Evolutionary conservation across 1,140 invertebrate species (phyloP).

Genomic region (Drosophila orosa): DNA sequence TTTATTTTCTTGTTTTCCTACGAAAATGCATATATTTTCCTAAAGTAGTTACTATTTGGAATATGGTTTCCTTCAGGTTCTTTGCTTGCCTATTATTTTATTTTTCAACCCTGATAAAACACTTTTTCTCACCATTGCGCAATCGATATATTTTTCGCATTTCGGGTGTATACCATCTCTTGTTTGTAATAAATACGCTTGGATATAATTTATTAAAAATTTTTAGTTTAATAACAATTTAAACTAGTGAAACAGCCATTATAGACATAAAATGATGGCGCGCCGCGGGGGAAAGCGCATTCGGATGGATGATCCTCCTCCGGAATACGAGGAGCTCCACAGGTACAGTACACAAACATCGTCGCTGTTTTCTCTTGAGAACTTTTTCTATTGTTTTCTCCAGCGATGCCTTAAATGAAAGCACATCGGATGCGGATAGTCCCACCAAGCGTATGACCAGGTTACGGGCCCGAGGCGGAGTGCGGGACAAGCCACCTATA

Average conservation of each 20-base stretch:
- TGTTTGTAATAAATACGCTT: conserved; percentile 11
- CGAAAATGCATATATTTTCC: not conserved
- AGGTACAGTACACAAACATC: conserved; percentile 26
- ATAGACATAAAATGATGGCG: conserved; percentile 87
- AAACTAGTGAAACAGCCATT: not conserved
- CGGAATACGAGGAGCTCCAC: conserved; percentile 86
- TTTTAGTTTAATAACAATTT: conserved; percentile 3
- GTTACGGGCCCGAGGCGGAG: conserved; percentile 84
- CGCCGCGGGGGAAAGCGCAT: conserved; percentile 94
- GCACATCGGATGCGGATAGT: conserved; percentile 85
- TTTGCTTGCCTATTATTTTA: not conserved
- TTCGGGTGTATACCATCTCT: conserved; percentile 13
- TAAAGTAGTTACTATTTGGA: not conserved
- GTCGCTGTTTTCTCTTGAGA: not conserved
- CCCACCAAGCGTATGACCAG: conserved; percentile 85
- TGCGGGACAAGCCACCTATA: conserved; percentile 82
- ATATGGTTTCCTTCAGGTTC: not conserved
- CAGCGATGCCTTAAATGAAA: conserved; percentile 79
- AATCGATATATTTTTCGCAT: conserved; percentile 22
- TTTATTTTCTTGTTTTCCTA: not conserved
- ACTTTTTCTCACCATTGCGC: no score
- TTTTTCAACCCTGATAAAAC: not conserved
- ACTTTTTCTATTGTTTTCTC: not conserved
- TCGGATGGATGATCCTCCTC: conserved; percentile 95
- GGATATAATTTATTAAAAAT: conserved; percentile 6